A percentile compares a stretch with the other conserved stretches of the same genome.
phyloP scores from a whole-genome alignment of 2,797 vertebrate genomes.

The Chelon labrosus region DNA sequence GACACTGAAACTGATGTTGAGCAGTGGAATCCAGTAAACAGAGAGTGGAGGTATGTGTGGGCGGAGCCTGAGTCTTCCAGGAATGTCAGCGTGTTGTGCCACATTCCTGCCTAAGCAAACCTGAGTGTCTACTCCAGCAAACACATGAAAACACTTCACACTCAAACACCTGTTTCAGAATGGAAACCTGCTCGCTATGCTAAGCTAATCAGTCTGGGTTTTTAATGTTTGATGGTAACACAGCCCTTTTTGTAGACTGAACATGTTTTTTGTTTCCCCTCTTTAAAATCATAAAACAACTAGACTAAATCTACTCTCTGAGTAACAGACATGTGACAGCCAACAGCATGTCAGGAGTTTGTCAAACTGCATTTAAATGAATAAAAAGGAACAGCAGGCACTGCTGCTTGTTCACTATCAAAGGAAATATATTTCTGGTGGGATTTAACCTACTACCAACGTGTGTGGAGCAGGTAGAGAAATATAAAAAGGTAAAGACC shows the following conservation, averaged over 20 bases:
- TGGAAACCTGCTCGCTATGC: background rate
- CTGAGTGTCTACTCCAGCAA: conserved; percentile 27
- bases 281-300: no score
- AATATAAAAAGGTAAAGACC: no score
- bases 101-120: conserved; percentile 67
- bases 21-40: conserved; percentile 40
- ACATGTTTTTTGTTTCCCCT: no score
- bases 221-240: no score
- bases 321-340: no score
- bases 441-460: no score
- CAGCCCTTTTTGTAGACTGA: no score
- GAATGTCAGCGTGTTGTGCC: conserved; percentile 67
- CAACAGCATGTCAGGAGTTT: background rate
- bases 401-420: no score
- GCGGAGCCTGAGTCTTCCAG: conserved; percentile 52
- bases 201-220: background rate
- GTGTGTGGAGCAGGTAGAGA: no score
- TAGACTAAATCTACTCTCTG: no score
- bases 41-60: conserved; percentile 52
- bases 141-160: conserved; percentile 2
- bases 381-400: no score
- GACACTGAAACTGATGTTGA: conserved; percentile 19
- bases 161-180: background rate
- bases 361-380: background rate
- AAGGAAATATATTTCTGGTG: no score